A percentile compares a stretch with the other conserved stretches of the same genome.
phyloP scores from a whole-genome alignment of 2,888 invertebrate species.

The Dicycla oo region DNA sequence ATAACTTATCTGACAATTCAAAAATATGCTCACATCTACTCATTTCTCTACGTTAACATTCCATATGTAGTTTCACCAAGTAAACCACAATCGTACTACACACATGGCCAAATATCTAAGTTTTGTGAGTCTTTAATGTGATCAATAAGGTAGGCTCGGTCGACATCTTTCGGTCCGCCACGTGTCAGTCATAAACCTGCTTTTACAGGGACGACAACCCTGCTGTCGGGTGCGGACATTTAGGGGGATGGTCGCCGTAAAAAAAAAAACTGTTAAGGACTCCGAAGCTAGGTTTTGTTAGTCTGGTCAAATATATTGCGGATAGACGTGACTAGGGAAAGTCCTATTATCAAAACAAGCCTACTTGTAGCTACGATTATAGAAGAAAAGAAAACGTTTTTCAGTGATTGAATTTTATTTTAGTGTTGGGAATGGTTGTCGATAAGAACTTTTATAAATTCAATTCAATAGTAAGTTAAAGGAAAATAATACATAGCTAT shows the following conservation, averaged over 20 bases:
- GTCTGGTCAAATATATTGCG: slow-evolving; percentile 71
- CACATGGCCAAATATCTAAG: slow-evolving; percentile 27
- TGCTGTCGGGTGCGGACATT: slow-evolving; percentile 73
- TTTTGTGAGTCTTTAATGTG: slow-evolving; percentile 66
- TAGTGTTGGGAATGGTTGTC: slow-evolving; percentile 3
- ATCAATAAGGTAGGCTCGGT: slow-evolving; percentile 76
- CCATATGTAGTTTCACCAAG: background rate
- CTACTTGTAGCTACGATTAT: slow-evolving; percentile 46
- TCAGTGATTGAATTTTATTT: slow-evolving; percentile 38
- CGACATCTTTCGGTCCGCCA: slow-evolving; percentile 76
- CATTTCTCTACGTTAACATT: background rate
- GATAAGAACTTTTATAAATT: background rate
- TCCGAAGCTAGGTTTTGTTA: slow-evolving; percentile 77
- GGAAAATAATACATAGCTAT: slow-evolving; percentile 2
- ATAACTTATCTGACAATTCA: background rate
- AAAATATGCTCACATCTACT: background rate
- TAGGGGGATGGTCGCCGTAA: slow-evolving; percentile 75
- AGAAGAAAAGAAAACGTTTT: slow-evolving; percentile 16
- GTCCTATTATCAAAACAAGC: slow-evolving; percentile 57
- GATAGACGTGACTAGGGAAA: slow-evolving; percentile 59
- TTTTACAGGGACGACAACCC: slow-evolving; percentile 82
- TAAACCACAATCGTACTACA: background rate
- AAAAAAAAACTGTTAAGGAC: slow-evolving; percentile 79
- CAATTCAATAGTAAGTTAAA: background rate
- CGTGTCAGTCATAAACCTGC: slow-evolving; percentile 88